Base-by-base conservation (phyloP, 2,797 vertebrate species). In the Pyrrhura leucotis region DNA sequence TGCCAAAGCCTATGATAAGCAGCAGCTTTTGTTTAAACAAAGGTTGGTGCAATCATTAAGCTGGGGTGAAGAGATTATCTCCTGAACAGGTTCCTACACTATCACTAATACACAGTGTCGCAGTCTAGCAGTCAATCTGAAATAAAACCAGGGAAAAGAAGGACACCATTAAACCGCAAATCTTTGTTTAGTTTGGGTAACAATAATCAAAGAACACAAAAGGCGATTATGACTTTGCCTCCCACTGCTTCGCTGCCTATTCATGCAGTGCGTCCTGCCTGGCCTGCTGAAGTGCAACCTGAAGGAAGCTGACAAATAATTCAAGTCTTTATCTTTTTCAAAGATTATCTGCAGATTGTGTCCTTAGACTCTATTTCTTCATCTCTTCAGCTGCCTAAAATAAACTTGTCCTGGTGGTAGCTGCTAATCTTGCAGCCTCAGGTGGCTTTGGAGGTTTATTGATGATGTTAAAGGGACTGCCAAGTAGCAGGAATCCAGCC, bases 141-240 rank as follows among this genome's bases (percentile, higher is more conserved):
- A 39, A 77, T 71, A 78, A 88, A 78, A 68, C 3, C 39, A 31
- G 54, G 75, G 65, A 58, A 68, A 86, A 62, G 84, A 94, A 90
- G 86, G 90, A 88, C 87, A 94, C 40, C 62, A 72, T 31, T 58
- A 93, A 91, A 89, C 71, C 61, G 78, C 86, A 83, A 65, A 84
- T 90, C 88, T 96, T 95, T 92, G 86, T 92, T 95, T 89, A 77
- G 79, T 88, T 93, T 90, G 90, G 63, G 72, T 83, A 92, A 86
- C 90, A 90, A 62, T 84, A 93, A 95, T 79, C 87, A 94, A 87
- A 88, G 85, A 79, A 79, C 56, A 61, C 74, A 67, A 86, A 92
- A 96, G 81, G 90, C 1, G 21, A 90, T 95, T 95, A 91, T 71
- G 83, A 63, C 73, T 96, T 91, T 91, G 85, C 85, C 62, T 96